Base-by-base conservation (phyloP, 2,888 invertebrate genomes). In the Rhimphoctona megacephalus region DNA sequence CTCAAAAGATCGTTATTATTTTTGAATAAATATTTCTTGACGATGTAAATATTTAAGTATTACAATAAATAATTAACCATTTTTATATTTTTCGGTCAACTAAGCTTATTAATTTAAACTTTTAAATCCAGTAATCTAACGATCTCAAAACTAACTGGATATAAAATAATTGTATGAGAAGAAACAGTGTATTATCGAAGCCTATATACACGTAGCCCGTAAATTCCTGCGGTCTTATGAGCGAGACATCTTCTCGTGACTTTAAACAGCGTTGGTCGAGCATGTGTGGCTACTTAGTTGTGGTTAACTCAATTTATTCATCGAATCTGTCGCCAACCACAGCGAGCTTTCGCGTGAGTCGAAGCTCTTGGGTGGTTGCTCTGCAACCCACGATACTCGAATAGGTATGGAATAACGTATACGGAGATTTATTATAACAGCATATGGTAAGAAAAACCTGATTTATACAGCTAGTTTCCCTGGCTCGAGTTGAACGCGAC, bases 241-340 rank as follows among this genome's bases (percentile, higher is more conserved):
- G 43, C 39, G 19, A 52, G 49, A 64, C 72, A 77, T 81, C 70
- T 76, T 77, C 64, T 72, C 39, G 43, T 64, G 76, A 64, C 64
- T 66, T 70, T 72, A 72, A 61, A 33, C 70, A 81, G 36, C 33
- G 54, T 57, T 39, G 73, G 25, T 22, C 77, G 57, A 61, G 70
- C n/a, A 39, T 61, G 72, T 78, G 66, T 33, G 52, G 69, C 70
- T 70, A 46, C 49, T 46, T 46, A 57, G 74, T 74, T 61, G 77
- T 46, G 76, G 84, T 85, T 80, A 67, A 67, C 84, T 79, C 85
- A 80, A 87, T 85, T 85, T 87, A 87, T 87, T 85, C 82, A 87
- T 81, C 82, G 87, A 82, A 85, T 82, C 82, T 82, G 84, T 81
- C 82, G 74, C 85, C 81, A 66, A 67, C 54, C 77, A 70, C 30